phyloP scores from a whole-genome alignment of 2,797 vertebrate species.

The Phaenicophaeus curvirostris region DNA sequence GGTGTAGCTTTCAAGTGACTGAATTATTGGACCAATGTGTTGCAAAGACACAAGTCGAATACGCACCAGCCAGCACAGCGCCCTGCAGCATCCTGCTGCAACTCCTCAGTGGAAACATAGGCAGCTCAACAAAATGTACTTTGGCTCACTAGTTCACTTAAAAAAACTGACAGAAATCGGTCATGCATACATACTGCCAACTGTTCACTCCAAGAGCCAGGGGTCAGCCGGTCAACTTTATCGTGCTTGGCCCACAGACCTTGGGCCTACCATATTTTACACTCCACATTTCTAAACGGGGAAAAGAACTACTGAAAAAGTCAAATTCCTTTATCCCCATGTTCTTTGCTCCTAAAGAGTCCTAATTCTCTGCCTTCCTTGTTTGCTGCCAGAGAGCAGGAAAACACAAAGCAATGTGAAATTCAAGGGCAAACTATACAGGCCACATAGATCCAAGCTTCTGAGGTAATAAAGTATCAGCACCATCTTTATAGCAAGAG shows the following conservation, averaged over 20 bases:
- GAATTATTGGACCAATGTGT: background rate
- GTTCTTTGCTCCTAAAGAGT: background rate
- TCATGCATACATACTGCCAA: accelerated
- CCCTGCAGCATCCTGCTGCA: background rate
- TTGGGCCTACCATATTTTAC: background rate
- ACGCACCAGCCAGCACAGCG: background rate
- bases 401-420: background rate
- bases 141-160: background rate
- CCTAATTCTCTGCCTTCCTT: background rate
- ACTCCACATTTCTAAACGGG: background rate
- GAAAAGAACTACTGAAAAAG: background rate
- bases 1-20: background rate
- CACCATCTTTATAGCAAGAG: background rate
- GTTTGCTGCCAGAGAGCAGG: background rate
- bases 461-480: background rate
- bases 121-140: background rate
- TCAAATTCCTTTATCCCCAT: background rate
- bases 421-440: background rate
- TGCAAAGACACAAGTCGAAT: background rate
- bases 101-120: background rate
- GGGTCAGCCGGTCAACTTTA: background rate
- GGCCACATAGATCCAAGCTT: background rate
- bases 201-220: background rate
- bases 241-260: accelerated
- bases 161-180: background rate